Evolutionary conservation across 2,113 vertebrate species (phyloP).

Genomic region (Turnix velox): DNA sequence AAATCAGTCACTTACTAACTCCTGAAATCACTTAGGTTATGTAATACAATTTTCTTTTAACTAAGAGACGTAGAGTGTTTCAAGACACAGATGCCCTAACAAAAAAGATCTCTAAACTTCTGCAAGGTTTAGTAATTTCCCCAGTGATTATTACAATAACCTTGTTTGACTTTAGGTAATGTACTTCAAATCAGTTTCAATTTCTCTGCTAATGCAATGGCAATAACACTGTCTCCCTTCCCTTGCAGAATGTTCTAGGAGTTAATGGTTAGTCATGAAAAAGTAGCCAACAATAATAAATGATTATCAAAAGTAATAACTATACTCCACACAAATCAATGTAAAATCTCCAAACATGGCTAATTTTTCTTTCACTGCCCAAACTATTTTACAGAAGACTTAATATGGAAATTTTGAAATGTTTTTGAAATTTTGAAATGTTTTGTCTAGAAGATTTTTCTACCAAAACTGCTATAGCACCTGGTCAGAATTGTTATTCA

Average conservation of each 20-base stretch:
- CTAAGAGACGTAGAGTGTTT: neutral
- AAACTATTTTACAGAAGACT: neutral
- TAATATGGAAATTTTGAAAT: neutral
- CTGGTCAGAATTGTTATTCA: neutral
- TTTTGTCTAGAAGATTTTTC: neutral
- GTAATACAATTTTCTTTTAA: slow-evolving; percentile 32
- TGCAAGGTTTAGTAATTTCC: slow-evolving; percentile 26
- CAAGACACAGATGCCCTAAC: neutral
- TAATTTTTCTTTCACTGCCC: neutral
- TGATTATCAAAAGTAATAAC: neutral
- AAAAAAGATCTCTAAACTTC: slow-evolving; percentile 13
- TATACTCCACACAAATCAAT: neutral
- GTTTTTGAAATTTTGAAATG: neutral
- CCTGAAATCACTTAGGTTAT: neutral
- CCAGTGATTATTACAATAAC: slow-evolving; percentile 1
- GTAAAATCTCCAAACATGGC: neutral
- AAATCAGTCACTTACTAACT: slow-evolving; percentile 23
- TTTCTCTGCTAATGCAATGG: neutral
- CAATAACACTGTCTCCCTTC: neutral
- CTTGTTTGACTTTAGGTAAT: neutral
- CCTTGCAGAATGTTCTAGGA: neutral
- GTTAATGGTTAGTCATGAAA: neutral
- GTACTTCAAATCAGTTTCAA: neutral
- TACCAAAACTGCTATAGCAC: neutral
- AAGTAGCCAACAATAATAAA: neutral